phyloP scores from a whole-genome alignment of 2,888 invertebrate genomes.

The Pseudoips prasinana region DNA sequence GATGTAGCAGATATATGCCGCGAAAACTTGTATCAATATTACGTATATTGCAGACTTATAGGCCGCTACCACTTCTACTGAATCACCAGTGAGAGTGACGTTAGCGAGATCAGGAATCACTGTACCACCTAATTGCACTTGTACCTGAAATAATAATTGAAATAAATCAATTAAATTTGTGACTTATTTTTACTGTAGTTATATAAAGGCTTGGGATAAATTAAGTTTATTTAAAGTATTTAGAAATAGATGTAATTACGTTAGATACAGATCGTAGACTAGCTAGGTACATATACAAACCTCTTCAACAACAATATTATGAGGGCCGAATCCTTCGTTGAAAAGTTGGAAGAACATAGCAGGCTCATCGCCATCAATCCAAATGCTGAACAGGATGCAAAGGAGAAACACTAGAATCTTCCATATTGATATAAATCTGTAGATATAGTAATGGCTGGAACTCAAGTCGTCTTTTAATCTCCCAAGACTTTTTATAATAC shows the following conservation, averaged over 20 bases:
- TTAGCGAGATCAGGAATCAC: constrained; percentile 88
- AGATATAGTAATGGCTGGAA: constrained; percentile 92
- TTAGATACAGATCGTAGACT: too few relatives aligned
- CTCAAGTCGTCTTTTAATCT: constrained; percentile 90
- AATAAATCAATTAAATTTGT: too few relatives aligned
- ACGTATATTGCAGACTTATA: constrained; percentile 89
- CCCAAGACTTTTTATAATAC: constrained; percentile 87
- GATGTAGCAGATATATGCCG: constrained; percentile 94
- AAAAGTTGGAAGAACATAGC: constrained; percentile 89
- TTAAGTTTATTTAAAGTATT: too few relatives aligned
- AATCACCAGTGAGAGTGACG: constrained; percentile 88
- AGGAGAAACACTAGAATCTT: constrained; percentile 92
- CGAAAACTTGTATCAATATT: constrained; percentile 89
- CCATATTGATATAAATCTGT: constrained; percentile 95
- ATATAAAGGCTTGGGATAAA: neutral
- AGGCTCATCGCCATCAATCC: constrained; percentile 89
- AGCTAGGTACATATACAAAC: too few relatives aligned
- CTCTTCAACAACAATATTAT: constrained; percentile 90
- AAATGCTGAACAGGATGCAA: constrained; percentile 86
- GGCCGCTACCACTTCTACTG: constrained; percentile 86
- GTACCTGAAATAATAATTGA: constrained; percentile 80
- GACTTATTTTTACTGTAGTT: neutral
- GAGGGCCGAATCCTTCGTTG: constrained; percentile 88
- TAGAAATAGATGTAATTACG: too few relatives aligned
- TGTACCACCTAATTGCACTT: constrained; percentile 82